phyloP scores from a whole-genome alignment of 2,113 vertebrate genomes.

The Prunella fulvescens region DNA sequence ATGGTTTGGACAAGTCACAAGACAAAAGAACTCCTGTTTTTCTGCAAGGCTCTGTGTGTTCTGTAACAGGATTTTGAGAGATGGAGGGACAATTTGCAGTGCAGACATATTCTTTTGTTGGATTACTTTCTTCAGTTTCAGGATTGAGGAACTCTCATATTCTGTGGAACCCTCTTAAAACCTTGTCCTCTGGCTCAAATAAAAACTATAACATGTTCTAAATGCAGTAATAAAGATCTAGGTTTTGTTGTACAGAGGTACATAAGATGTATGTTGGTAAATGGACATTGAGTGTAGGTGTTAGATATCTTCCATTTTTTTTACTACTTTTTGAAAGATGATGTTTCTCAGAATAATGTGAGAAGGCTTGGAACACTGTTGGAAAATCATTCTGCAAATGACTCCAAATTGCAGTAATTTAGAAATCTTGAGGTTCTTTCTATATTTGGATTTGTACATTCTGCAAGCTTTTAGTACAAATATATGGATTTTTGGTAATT shows the following conservation, averaged over 20 bases:
- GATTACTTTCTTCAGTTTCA: background rate
- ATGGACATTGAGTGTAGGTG: background rate
- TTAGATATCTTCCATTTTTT: background rate
- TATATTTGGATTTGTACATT: slow-evolving; percentile 44
- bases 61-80: background rate
- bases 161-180: background rate
- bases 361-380: slow-evolving; percentile 4
- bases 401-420: slow-evolving; percentile 55
- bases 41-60: background rate
- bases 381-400: slow-evolving; percentile 42
- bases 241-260: background rate
- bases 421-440: slow-evolving; percentile 44
- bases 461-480: slow-evolving; percentile 37
- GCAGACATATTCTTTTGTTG: background rate
- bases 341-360: slow-evolving; percentile 27
- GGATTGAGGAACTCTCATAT: background rate
- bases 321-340: background rate
- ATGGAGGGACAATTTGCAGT: background rate
- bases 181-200: background rate
- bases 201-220: background rate
- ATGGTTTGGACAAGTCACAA: background rate
- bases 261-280: background rate
- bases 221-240: background rate
- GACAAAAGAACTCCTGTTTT: background rate
- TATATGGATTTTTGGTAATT: slow-evolving; percentile 33